Base-by-base conservation (phyloP, 1,140 invertebrate genomes). In the Pinna nobilis region DNA sequence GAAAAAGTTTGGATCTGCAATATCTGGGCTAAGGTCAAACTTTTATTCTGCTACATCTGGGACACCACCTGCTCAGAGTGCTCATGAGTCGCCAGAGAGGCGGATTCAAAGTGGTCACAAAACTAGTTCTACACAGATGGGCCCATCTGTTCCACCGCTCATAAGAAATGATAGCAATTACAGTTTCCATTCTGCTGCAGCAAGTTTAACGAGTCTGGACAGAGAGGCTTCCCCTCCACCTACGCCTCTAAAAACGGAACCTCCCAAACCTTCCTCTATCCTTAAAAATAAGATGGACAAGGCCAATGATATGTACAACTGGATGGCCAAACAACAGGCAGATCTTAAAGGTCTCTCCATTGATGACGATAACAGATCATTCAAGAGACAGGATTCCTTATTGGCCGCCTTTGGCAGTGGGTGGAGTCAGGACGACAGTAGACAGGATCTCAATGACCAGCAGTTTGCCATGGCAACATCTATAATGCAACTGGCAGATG, bases 281-380 rank as follows among this genome's bases (percentile, higher is more conserved):
- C 57, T 84, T 33, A 83, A 84, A 51, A 82, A 84, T 47, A 80
- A 78, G 55, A 77, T 83, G 37, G 82, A 85, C 55, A 84, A 87
- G 37, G 82, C 86, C n/a, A 95, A 97, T 86, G 95, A 96, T 90
- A 89, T 98, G 39, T 98, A 98, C 84, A 80, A 86, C 73, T 98
- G 96, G 96, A 97, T 98, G 96, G 94, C 95, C 0, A 95, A 96
- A 82, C 96, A 97, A 80, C 95, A 97, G 44, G 76, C 72, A 37
- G 61, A 76, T 1, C 79, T 82, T 50, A 61, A 70, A 39, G 59
- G 63, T 25, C 55, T 39, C 7, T 41, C 39, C 13, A 15, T 75
- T 6, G 63, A 63, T 61, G 67, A 79, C 25, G 77, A 75, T 20
- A 47, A 44, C 11, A 53, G 55, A 25, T 61, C 76, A 25, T 65